Evolutionary conservation across 2,797 vertebrate genomes (phyloP), one percentile per base, ranked within the genome.

Genomic region (Melopsittacus undulatus): DNA sequence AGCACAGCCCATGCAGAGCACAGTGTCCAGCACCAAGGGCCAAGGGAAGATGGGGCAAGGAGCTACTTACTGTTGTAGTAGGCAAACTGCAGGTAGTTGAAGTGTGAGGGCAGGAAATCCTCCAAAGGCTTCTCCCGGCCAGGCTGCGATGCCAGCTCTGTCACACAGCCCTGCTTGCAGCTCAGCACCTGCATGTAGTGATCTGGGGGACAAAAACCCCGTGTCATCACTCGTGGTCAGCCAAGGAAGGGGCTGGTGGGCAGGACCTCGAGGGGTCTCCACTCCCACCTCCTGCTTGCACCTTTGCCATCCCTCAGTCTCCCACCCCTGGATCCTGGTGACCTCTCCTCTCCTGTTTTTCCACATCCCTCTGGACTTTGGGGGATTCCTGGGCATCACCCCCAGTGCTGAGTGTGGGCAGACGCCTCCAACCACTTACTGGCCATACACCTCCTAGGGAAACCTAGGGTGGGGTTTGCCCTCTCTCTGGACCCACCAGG

Each of bases 1-100:
- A 48, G 51, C 32, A 46, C 0, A 5, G n/a, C 36, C n/a, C 2
- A 1, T 17, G 40, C 54, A 77, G 46, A 90, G 13, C 9, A 40
- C 1, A 1, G 10, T 5, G 26, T 4, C 23, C 30, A 62, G 20
- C 5, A 5, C 30, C 4, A 14, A 32, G 10, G 23, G 38, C 22
- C 62, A 59, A 10, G 0, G 1, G 46, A 81, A 34, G 57, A 46
- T 6, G 10, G 30, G 38, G n/a, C 17, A 26, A 66, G 0, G 6
- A 6, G 15, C 24, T 67, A 92, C 99, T 97, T 98, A 99, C 99
- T 98, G 98, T 99, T 99, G 96, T 99, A 99, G 97, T 99, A 99
- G 94, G 99, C 98, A 96, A 99, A 99, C 97, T 99, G 99, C 79
- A 99, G 98, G 93, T 99, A 99, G 97, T 99, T 99, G 96, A 99